Base-by-base conservation (phyloP, 2,888 invertebrate genomes). In the Troides helena region DNA sequence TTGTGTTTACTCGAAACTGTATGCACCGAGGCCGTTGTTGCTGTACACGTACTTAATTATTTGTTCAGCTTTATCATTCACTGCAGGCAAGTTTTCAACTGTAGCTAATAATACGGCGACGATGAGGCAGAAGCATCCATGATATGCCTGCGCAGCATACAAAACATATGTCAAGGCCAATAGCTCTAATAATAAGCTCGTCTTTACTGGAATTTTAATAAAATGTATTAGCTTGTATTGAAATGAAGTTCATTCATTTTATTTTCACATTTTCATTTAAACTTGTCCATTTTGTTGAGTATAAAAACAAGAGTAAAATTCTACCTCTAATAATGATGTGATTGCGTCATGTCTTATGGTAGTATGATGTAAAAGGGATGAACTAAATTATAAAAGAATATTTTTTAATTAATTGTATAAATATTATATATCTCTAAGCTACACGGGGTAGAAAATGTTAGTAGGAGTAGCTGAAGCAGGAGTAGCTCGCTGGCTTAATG, bases 1-100 rank as follows among this genome's bases (percentile, higher is more conserved):
- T 58, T 23, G 23, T 58, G 86, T 91, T 89, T 83, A 92, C 92
- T 91, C 90, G 75, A 91, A 92, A 77, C 90, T 92, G 73, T 92
- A 92, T 65, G 84, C 75, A 70, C 90, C 91, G 46, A 84, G 72
- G 73, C 89, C 92, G 81, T 91, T 90, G 77, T 84, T 89, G 79
- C 90, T 91, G 78, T 82, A 87, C 62, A 80, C 76, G 72, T 80
- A 78, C 75, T 85, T 90, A 79, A 83, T 85, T 69, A 88, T 85
- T 77, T 83, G 81, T 70, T 77, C 82, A 62, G 77, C 83, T 75
- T 81, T 80, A 80, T 83, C 78, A 70, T 66, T 72, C 63, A 76
- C 75, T 73, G 74, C 73, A 69, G 78, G 75, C 70, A 80, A 73
- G 72, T 77, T 76, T 75, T 77, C 74, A 75, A 82, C 75, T 72